These are phyloP conservation scores for Apistogramma diplotaenia DNA, from an alignment of 2,113 vertebrate species.

Conservation along the genomic window DNA sequence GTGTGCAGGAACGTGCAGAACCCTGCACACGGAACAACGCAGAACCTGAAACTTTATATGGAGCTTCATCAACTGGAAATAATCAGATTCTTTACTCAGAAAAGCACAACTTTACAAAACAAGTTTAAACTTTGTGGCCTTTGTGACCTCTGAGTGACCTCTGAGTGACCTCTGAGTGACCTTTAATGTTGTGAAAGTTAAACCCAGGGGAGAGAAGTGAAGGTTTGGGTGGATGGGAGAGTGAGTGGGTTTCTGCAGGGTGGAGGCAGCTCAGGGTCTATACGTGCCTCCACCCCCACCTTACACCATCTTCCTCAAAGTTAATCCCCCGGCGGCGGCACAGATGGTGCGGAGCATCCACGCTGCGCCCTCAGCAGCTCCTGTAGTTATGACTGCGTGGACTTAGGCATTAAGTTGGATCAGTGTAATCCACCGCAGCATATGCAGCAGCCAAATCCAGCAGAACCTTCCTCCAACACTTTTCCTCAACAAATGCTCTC, in stretches of 20 bases:
- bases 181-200: too few relatives aligned
- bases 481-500: neutral
- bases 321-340: slow-evolving; percentile 61
- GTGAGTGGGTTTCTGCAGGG: neutral
- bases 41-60: too few relatives aligned
- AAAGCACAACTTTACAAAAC: too few relatives aligned
- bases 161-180: too few relatives aligned
- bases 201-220: too few relatives aligned
- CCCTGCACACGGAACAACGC: too few relatives aligned
- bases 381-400: slow-evolving; percentile 76
- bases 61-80: too few relatives aligned
- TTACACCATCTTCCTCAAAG: slow-evolving; percentile 66
- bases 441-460: slow-evolving; percentile 73
- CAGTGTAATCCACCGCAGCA: slow-evolving; percentile 77
- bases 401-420: slow-evolving; percentile 77
- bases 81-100: too few relatives aligned
- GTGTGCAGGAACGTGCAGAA: too few relatives aligned
- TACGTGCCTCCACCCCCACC: slow-evolving; percentile 20
- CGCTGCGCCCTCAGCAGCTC: slow-evolving; percentile 43
- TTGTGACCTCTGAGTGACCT: too few relatives aligned
- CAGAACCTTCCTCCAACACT: slow-evolving; percentile 26
- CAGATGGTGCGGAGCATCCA: slow-evolving; percentile 65
- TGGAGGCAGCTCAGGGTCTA: slow-evolving; percentile 5
- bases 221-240: neutral
- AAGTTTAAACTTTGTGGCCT: too few relatives aligned